Evolutionary conservation across 1,140 invertebrate genomes (phyloP).

Genomic region (Melitaea cinxia): DNA sequence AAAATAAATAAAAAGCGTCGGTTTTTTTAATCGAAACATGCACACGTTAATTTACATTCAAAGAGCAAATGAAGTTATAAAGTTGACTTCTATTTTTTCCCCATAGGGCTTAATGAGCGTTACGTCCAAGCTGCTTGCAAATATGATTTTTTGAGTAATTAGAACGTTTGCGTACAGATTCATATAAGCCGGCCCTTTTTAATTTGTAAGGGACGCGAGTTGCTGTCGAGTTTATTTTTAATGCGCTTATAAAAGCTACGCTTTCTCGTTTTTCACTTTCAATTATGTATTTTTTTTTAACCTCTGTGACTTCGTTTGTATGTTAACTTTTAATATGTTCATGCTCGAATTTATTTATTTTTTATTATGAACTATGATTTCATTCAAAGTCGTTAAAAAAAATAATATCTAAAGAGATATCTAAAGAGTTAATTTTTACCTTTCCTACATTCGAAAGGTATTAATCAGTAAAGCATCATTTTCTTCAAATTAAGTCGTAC

Average conservation of each 20-base stretch:
- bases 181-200: conserved; percentile 35
- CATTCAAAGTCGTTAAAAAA: not conserved
- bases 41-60: conserved; percentile 6
- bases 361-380: not conserved
- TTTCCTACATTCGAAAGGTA: no score
- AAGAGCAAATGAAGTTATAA: conserved; percentile 21
- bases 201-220: conserved; percentile 34
- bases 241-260: conserved; percentile 32
- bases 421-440: no score
- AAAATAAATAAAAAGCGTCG: conserved; percentile 3
- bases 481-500: no score
- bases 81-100: conserved; percentile 27
- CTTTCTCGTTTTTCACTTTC: conserved; percentile 37
- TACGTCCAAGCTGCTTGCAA: conserved; percentile 52
- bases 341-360: not conserved
- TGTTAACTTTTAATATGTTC: conserved; percentile 3
- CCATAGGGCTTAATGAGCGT: conserved; percentile 45
- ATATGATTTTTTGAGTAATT: conserved; percentile 46
- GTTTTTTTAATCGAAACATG: conserved; percentile 7
- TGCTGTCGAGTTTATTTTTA: conserved; percentile 33
- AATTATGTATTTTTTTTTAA: conserved; percentile 23
- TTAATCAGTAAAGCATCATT: no score
- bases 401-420: no score
- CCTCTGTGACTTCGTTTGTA: conserved; percentile 23
- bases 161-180: conserved; percentile 36